Conservation (phyloP, 2,113 vertebrate genomes). For the Sprattus sprattus region DNA sequence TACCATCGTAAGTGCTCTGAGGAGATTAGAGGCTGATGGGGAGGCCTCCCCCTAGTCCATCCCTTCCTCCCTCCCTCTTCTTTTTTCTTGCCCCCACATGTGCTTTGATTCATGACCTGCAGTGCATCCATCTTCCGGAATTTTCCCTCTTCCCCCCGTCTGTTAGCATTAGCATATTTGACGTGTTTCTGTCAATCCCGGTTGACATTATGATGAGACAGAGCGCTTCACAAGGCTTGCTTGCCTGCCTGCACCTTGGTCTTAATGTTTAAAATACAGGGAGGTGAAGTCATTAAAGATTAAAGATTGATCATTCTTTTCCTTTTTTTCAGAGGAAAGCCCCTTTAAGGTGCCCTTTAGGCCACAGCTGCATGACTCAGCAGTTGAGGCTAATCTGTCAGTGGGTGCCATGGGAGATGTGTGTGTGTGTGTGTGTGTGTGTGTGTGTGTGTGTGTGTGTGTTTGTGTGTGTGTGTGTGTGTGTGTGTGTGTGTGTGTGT, state of each 20-base stretch:
- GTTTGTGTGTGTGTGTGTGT: slow-evolving; percentile 4
- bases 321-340: slow-evolving; percentile 25
- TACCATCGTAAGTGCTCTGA: neutral
- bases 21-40: neutral
- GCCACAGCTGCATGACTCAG: slow-evolving; percentile 7
- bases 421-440: neutral
- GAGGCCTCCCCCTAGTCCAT: neutral
- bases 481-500: neutral
- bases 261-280: neutral
- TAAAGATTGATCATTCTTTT: slow-evolving; percentile 29
- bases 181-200: neutral
- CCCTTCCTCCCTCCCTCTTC: neutral
- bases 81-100: neutral
- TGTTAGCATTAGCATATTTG: neutral
- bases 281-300: slow-evolving; percentile 25
- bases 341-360: slow-evolving; percentile 34
- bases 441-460: neutral
- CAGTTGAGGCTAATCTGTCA: neutral
- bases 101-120: neutral
- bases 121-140: neutral
- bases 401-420: neutral
- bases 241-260: neutral
- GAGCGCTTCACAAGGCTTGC: neutral
- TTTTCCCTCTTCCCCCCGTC: neutral
- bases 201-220: neutral